Base-by-base conservation (phyloP, 2,888 invertebrate species). In the Sphaeridia pumilis region DNA sequence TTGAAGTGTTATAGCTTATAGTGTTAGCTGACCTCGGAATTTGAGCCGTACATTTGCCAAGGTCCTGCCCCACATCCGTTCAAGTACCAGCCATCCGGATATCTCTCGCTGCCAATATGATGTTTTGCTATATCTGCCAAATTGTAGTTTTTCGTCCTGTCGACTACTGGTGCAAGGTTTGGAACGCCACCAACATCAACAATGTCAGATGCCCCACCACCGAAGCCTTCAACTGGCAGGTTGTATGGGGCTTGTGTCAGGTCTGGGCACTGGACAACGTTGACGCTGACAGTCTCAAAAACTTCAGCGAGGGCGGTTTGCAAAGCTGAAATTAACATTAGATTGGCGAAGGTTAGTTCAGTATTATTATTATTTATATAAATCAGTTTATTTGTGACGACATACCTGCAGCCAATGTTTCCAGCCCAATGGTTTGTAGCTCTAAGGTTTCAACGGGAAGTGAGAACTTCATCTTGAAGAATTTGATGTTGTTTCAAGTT, bases 251-350 rank as follows among this genome's bases (percentile, higher is more conserved):
- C 67, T 67, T 81, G 71, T 2, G 80, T 83, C 59, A 94, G 76
- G 73, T 94, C 83, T 1, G 94, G 93, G 68, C 89, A 84, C 34
- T 85, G 81, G 10, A 82, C 83, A 14, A 87, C 80, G 45, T 80
- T 76, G 2, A 88, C 87, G 28, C 70, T 69, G 26, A 83, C 84
- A 49, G 79, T 72, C 56, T 74, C 76, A 72, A 92, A 94, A 64
- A 83, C 84, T 44, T 73, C 72, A 26, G 69, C 70, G 54, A 94
- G 72, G 0, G 83, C 58, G 22, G 52, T 48, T 24, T 58, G 45
- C 42, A 63, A 35, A 21, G 50, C 63, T 63, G 47, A 31, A 31
- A 31, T 10, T 14, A 31, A 14, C 10, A 31, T 31, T 31, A n/a
- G n/a, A n/a, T n/a, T n/a, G n/a, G n/a, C n/a, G n/a, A n/a, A n/a